Evolutionary conservation across 2,888 invertebrate species (phyloP).

Genomic region (Auanema freiburgensis): DNA sequence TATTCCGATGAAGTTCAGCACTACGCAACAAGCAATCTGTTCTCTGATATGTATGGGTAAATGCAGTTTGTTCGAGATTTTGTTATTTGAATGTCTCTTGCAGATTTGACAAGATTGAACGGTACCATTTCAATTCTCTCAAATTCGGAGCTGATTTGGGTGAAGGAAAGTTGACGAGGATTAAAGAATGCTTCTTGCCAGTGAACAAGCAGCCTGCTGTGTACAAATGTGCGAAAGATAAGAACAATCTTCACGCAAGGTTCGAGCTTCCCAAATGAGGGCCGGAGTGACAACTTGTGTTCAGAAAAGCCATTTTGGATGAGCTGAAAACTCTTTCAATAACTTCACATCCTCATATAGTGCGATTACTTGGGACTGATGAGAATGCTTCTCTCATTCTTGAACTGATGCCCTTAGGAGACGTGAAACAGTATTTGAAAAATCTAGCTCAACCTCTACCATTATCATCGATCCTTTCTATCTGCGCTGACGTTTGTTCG

Average conservation of each 20-base stretch:
- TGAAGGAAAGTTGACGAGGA: constrained; percentile 57
- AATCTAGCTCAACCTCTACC: constrained; percentile 28
- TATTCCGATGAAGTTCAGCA: too few relatives aligned
- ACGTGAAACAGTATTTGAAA: constrained; percentile 33
- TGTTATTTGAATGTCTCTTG: constrained; percentile 4
- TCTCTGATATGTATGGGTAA: neutral
- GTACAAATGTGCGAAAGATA: constrained; percentile 40
- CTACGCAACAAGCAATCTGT: too few relatives aligned
- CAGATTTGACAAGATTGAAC: constrained; percentile 13
- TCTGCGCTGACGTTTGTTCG: constrained; percentile 43
- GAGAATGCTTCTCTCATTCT: constrained; percentile 41
- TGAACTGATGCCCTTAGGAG: constrained; percentile 38
- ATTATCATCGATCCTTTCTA: constrained; percentile 25
- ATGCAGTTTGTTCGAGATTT: neutral
- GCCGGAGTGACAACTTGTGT: constrained; percentile 15
- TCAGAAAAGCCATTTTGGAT: constrained; percentile 43
- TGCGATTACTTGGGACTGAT: constrained; percentile 34
- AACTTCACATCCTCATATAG: constrained; percentile 41
- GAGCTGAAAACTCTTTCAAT: constrained; percentile 40
- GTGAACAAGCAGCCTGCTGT: constrained; percentile 35
- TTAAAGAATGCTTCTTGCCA: constrained; percentile 29
- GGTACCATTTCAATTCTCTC: constrained; percentile 16
- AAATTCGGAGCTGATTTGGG: constrained; percentile 44
- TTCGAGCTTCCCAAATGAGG: neutral
- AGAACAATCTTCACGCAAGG: constrained; percentile 35